Base-by-base conservation (phyloP, 2,888 invertebrate genomes). In the Entomobrya proxima region DNA sequence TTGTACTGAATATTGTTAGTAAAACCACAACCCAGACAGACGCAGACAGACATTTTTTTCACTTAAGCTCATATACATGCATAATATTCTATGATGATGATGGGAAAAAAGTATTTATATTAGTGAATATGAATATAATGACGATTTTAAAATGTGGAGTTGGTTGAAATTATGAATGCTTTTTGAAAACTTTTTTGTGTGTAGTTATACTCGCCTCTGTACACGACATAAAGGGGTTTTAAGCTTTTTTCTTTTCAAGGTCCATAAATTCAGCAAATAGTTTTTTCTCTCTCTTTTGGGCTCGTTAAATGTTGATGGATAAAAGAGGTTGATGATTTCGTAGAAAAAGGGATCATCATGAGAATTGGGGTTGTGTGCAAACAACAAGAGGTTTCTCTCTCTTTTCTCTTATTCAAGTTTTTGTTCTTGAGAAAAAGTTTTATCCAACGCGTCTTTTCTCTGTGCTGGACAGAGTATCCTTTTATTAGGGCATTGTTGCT, bases 211-310 rank as follows among this genome's bases (percentile, higher is more conserved):
- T 77, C 40, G 44, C 77, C 11, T 58, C 27, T 44, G 6, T 30
- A 24, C 18, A 52, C 35, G 75, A 37, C 55, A 13, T 55, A 21
- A 35, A 52, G 6, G 32, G 32, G 21, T 24, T 72, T 75, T 55
- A 13, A 52, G 24, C 21, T 77, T 77, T 72, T 47, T 44, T 40
- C 47, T 55, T 50, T 74, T 82, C 75, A 82, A 82, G 82, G 82
- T 75, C 44, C 82, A 82, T 82, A 82, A 82, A 82, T 75, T 75
- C 50, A 32, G 18, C 32, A 82, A 82, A 75, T 81, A 81, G 64
- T 35, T 40, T 47, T 69, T 40, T n/a, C n/a, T n/a, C n/a, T n/a
- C n/a, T n/a, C n/a, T 74, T 15, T 24, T 11, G 37, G 47, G 81
- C 44, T 81, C 72, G 81, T 81, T 72, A 81, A 81, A 79, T 52